Conservation (phyloP, 1,140 invertebrate genomes). For the Acromyrmex heyeri region DNA sequence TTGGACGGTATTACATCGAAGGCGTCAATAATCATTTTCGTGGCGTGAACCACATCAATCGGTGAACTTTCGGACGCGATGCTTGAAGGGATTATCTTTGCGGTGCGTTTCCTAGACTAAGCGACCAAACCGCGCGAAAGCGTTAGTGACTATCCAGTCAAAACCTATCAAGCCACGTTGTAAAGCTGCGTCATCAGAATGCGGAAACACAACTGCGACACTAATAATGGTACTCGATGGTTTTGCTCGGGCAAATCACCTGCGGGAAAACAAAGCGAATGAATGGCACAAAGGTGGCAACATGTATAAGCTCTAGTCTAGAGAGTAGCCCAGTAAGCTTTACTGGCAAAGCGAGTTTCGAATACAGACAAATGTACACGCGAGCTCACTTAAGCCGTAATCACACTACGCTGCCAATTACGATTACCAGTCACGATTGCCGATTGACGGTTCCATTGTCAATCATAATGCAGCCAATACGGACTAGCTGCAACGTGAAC, state of each 20-base stretch:
- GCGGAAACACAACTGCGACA: constrained; percentile 6
- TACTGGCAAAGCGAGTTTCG: neutral
- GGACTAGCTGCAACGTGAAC: no score
- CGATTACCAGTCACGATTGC: no score
- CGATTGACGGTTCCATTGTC: no score
- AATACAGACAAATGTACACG: neutral
- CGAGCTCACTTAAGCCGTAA: neutral
- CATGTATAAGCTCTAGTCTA: neutral
- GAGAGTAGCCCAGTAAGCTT: neutral
- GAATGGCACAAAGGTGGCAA: neutral
- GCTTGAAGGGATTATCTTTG: neutral
- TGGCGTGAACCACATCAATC: neutral
- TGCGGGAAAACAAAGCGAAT: neutral
- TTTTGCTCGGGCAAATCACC: constrained; percentile 36
- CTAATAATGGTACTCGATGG: neutral
- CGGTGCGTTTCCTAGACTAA: neutral
- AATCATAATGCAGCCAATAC: no score
- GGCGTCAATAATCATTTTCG: constrained; percentile 7
- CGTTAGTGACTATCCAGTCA: neutral
- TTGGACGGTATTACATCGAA: constrained; percentile 4
- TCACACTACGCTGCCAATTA: no score
- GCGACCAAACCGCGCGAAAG: neutral
- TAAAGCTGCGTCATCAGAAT: neutral
- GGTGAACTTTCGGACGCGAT: neutral
- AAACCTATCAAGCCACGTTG: neutral